Percentiles rank a stretch among this genome's conserved stretches.
These are phyloP conservation scores for Chiloscyllium plagiosum DNA, from an alignment of 2,113 vertebrate genomes.

Conservation along the genomic window DNA sequence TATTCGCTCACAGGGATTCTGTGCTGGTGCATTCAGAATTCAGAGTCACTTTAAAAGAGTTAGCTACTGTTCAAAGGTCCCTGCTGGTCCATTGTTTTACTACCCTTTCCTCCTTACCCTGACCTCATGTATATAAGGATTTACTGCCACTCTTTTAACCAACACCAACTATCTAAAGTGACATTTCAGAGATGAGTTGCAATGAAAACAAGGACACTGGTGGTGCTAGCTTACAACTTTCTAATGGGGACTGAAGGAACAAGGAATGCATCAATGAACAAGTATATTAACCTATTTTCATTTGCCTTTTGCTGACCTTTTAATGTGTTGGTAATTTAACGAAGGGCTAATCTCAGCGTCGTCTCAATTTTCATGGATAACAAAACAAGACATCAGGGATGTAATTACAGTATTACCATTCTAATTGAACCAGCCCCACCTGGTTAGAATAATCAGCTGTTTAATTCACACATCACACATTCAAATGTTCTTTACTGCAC, in stretches of 20 bases:
- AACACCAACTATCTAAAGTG: background rate
- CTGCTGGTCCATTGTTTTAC: background rate
- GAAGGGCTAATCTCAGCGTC: constrained; percentile 9
- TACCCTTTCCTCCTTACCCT: too few species aligned
- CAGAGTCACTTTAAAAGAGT: background rate
- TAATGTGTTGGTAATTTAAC: constrained; percentile 34
- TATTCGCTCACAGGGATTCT: background rate
- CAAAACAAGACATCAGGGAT: constrained; percentile 28
- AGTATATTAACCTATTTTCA: constrained; percentile 32
- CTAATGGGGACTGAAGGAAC: background rate
- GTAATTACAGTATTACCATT: constrained; percentile 31
- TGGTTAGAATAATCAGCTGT: constrained; percentile 23
- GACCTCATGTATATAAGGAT: background rate
- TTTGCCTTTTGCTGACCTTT: constrained; percentile 35
- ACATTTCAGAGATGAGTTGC: constrained; percentile 16
- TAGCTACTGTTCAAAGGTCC: constrained; percentile 14
- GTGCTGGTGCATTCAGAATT: background rate
- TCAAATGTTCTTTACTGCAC: constrained; percentile 31
- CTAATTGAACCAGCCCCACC: constrained; percentile 36
- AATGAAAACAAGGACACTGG: constrained; percentile 3
- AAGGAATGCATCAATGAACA: constrained; percentile 32
- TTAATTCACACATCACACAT: constrained; percentile 36
- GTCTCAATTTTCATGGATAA: constrained; percentile 31
- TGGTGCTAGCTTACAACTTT: constrained; percentile 12
- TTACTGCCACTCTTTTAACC: background rate